Conservation (phyloP, 2,888 invertebrate species). For the Pseudeuparius sepicola region DNA sequence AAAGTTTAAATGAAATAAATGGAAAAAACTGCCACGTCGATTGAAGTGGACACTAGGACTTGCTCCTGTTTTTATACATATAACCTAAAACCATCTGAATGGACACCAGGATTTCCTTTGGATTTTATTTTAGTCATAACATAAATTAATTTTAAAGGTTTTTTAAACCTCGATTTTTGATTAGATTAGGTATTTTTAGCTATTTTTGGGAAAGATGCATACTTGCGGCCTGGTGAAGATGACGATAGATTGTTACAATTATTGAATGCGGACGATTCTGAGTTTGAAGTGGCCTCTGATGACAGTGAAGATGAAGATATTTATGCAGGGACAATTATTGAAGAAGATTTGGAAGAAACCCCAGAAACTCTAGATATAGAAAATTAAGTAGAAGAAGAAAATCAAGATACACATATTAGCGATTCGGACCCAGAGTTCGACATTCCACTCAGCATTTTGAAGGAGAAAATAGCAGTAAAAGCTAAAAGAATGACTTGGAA, state of each 20-base stretch:
- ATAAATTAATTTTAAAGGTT: constrained; percentile 1
- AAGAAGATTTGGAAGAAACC: neutral
- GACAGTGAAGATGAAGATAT: neutral
- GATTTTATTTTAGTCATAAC: too few relatives aligned
- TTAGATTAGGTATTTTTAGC: constrained; percentile 8
- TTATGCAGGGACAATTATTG: neutral
- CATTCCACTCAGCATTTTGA: neutral
- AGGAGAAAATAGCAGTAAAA: neutral
- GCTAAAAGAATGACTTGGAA: constrained; percentile 3
- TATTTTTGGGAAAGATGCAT: constrained; percentile 9
- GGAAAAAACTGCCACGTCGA: constrained; percentile 6
- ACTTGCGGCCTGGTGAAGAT: constrained; percentile 6
- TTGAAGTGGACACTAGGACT: constrained; percentile 9
- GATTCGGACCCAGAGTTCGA: constrained; percentile 3
- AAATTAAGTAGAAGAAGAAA: constrained; percentile 1
- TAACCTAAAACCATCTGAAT: constrained; percentile 1
- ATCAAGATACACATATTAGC: neutral
- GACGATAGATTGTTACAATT: constrained; percentile 5
- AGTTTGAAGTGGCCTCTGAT: constrained; percentile 5
- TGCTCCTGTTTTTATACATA: constrained; percentile 1
- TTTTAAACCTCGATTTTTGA: constrained; percentile 3
- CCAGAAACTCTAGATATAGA: constrained; percentile 5
- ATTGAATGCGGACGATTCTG: constrained; percentile 4
- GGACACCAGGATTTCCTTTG: too few relatives aligned
- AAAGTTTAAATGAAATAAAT: neutral